Base-by-base conservation (phyloP, 2,113 vertebrate species). In the Centropristis striata region DNA sequence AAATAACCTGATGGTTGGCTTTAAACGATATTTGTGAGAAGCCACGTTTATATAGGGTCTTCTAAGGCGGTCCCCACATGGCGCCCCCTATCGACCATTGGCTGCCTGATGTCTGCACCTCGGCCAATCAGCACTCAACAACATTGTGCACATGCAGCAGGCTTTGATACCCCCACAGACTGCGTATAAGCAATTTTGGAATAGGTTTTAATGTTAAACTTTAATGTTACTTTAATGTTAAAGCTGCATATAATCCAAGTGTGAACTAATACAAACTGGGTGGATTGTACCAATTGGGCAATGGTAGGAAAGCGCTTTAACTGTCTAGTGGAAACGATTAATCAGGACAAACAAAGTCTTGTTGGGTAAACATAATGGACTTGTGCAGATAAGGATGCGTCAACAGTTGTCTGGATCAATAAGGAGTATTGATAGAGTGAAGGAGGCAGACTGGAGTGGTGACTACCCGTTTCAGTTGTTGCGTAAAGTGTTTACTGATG, bases 61-160 rank as follows among this genome's bases (percentile, higher is more conserved):
- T 32, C 23, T n/a, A 32, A 4, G 20, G 14, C 11, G 1, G 46
- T 4, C 69, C 2, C n/a, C 72, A 23, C 46, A 51, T n/a, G 69
- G 58, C 86, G 84, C 88, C 92, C 85, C 74, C 89, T 89, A 36
- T 59, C 39, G 89, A 61, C 71, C 23, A 75, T 1, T 21, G 49
- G 0, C 37, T 32, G 51, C 1, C 14, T 71, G 41, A 44, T 36
- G 21, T 47, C 32, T 50, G 47, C 49, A 44, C 44, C 58, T 36
- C 27, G 15, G 18, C 54, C 59, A 55, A 49, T n/a, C 53, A 57
- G 46, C 50, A 32, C 16, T 20, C 50, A 23, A 15, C 25, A 67
- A 23, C 53, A 20, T 6, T 42, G 10, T 28, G 28, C 11, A 42
- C 3, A 27, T n/a, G n/a, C n/a, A n/a, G n/a, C n/a, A n/a, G 2